These are phyloP conservation scores for Carduelis carduelis DNA, from an alignment of 2,797 vertebrate genomes.

Conservation along the genomic window DNA sequence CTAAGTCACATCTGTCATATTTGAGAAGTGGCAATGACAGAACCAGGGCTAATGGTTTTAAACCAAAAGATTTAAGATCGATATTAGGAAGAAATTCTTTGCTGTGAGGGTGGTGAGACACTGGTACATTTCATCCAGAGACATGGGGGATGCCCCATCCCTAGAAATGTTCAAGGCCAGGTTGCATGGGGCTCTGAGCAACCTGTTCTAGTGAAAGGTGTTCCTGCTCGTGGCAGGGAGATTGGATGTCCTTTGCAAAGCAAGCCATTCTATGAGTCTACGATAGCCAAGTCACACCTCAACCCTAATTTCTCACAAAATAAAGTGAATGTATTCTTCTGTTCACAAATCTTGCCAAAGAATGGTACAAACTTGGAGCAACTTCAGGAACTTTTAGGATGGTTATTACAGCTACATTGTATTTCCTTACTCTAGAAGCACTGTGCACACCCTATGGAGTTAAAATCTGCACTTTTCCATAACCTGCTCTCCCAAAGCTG, in stretches of 20 bases:
- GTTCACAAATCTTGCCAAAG: background rate
- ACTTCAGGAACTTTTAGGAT: background rate
- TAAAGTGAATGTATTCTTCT: background rate
- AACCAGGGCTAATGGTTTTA: background rate
- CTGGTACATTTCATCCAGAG: background rate
- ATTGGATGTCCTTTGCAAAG: background rate
- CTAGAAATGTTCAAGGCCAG: background rate
- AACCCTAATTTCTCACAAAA: background rate
- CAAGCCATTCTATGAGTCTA: background rate
- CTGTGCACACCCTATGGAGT: accelerated
- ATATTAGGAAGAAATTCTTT: background rate
- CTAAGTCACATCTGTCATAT: background rate
- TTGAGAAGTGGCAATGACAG: background rate
- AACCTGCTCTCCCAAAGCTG: background rate
- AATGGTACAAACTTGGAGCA: background rate
- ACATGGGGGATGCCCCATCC: accelerated
- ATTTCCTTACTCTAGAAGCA: background rate
- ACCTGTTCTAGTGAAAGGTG: background rate
- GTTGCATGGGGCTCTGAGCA: background rate
- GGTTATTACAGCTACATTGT: too few species aligned
- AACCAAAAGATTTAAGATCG: background rate
- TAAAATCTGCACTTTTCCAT: accelerated
- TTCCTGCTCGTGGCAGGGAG: background rate
- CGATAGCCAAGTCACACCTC: background rate
- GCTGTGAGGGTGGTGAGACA: background rate